A percentile compares a stretch with the other conserved stretches of the same genome.
Conservation (phyloP, 2,113 vertebrate genomes). For the Cathartes aura region DNA sequence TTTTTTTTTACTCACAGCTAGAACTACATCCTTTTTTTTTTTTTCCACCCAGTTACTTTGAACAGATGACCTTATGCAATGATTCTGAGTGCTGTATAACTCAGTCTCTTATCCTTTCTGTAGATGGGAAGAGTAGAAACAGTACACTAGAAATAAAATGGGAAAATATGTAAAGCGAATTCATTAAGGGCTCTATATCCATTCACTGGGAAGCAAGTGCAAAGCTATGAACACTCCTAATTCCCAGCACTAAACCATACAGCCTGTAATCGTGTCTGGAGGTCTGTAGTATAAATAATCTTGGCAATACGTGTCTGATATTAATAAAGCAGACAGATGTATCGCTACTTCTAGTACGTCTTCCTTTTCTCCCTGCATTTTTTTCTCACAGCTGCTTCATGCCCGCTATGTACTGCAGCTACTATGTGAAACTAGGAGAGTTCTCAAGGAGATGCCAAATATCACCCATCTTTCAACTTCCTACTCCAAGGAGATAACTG, state of each 20-base stretch:
- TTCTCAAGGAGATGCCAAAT: slow-evolving; percentile 91
- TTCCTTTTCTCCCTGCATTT: not conserved
- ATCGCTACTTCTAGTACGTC: not conserved
- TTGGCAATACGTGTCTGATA: not conserved
- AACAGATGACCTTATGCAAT: not conserved
- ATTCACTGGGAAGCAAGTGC: not conserved
- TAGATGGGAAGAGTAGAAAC: not conserved
- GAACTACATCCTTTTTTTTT: not conserved
- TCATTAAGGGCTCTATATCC: not conserved
- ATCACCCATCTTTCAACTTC: slow-evolving; percentile 85
- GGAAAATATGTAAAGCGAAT: not conserved
- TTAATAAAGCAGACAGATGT: not conserved
- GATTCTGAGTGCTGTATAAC: not conserved
- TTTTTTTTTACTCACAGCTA: not conserved
- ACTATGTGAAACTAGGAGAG: slow-evolving; percentile 86
- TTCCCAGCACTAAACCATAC: not conserved
- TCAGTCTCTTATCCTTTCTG: not conserved
- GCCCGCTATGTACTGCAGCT: slow-evolving; percentile 89
- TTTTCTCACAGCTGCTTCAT: slow-evolving; percentile 84
- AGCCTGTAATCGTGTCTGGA: not conserved
- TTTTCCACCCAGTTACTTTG: not conserved
- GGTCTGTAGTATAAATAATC: not conserved
- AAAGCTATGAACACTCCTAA: not conserved
- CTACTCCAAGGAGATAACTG: slow-evolving; percentile 88
- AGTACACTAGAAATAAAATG: not conserved